Percentiles rank a stretch among this genome's conserved stretches.
phyloP scores from a whole-genome alignment of 1,140 invertebrate species.

The Galendromus occidentalis region DNA sequence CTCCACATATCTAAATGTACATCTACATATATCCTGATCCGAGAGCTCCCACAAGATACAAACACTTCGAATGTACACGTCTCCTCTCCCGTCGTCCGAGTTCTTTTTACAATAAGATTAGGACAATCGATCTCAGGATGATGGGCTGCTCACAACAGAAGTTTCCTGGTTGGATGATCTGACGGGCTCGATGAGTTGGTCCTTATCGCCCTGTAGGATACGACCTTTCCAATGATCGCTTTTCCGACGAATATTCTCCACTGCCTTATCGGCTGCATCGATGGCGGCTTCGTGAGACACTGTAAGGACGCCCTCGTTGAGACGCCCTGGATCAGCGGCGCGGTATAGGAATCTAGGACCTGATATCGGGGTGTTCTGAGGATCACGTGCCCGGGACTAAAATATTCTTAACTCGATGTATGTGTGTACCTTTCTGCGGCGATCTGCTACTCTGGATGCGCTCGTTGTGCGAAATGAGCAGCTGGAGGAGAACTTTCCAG shows the following conservation, averaged over 20 bases:
- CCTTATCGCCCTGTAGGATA: not conserved
- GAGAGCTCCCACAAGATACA: no score
- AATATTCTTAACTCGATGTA: not conserved
- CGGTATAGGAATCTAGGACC: not conserved
- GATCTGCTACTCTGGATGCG: not conserved
- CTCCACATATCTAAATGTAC: no score
- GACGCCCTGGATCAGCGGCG: not conserved
- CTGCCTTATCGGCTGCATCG: not conserved
- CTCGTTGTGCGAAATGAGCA: not conserved
- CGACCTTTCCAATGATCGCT: constrained; percentile 1
- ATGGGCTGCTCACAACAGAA: no score
- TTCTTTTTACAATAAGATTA: no score
- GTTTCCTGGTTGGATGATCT: no score
- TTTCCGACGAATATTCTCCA: not conserved
- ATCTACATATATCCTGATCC: no score
- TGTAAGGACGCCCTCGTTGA: not conserved
- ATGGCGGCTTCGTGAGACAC: not conserved
- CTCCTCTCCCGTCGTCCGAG: no score
- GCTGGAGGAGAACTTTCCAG: not conserved
- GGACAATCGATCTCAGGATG: no score
- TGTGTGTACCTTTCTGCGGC: not conserved
- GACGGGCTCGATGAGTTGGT: no score
- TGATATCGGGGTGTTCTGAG: not conserved
- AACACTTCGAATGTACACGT: no score
- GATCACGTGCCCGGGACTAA: not conserved